Evolutionary conservation across 2,797 vertebrate genomes (phyloP).

Genomic region (Hapalemur alaotrensis): DNA sequence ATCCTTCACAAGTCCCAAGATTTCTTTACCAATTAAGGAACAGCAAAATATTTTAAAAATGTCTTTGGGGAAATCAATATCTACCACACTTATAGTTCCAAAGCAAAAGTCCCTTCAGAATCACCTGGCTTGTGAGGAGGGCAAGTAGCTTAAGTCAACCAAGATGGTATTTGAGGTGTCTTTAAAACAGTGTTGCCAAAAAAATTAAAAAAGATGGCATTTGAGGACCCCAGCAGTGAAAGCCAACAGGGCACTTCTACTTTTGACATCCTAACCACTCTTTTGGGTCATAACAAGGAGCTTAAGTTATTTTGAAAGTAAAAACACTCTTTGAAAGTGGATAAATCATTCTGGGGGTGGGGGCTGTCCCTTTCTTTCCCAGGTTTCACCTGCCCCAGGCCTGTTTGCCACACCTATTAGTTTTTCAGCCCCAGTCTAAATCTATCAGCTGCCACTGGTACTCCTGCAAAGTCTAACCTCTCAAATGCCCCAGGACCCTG

Average conservation of each 20-base stretch:
- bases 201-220: neutral
- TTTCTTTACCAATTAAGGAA: conserved; percentile 9
- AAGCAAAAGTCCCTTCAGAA: neutral
- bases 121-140: neutral
- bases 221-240: neutral
- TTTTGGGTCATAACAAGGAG: neutral
- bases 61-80: neutral
- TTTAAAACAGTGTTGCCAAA: too few relatives aligned
- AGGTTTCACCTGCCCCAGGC: neutral
- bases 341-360: neutral
- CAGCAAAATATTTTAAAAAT: neutral
- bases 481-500: neutral
- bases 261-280: neutral
- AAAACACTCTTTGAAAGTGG: neutral
- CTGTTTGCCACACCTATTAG: neutral
- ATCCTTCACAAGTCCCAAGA: neutral
- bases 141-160: neutral
- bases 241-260: neutral
- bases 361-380: neutral
- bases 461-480: neutral
- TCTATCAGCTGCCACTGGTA: neutral
- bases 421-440: neutral
- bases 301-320: neutral
- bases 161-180: neutral
- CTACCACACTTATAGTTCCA: neutral